Evolutionary conservation across 2,113 vertebrate genomes (phyloP), one percentile per base, ranked within the genome.

Genomic region (Ellobius talpinus): DNA sequence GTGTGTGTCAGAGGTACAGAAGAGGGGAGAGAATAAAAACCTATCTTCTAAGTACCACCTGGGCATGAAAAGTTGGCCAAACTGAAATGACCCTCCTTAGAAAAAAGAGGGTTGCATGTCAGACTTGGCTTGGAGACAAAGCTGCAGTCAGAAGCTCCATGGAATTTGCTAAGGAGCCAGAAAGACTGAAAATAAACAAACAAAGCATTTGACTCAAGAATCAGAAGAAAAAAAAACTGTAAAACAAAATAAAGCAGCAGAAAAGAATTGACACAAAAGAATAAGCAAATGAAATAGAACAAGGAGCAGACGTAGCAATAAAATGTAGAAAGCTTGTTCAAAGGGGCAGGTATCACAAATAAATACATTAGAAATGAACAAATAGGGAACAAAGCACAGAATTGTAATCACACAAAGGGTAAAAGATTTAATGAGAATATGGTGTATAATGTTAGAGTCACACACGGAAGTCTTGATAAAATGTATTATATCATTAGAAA

Each of bases 221-320:
- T 63, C 81, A 86, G 74, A 19, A 76, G 94, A 16, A 87, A 81
- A n/a, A 52, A 36, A 65, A 63, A 29, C 76, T 74, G 17, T 78
- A 76, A 86, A 93, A 89, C 72, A 94, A 78, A 77, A 23, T 89
- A 89, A 78, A 93, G 26, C 70, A 90, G n/a, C 66, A 90, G 85
- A 61, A 88, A 95, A 87, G 65, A 90, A 95, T 95, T 88, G 90
- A 81, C 90, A 88, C 58, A 97, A 95, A 93, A 85, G 36, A 36
- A 42, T 26, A 94, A 94, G 88, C 94, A 95, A 93, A 92, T 92
- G 58, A 93, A 97, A 93, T 10, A 89, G 11, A 81, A 81, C 33
- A 31, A 45, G 1, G 36, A 52, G 66, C 33, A 82, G 39, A 16
- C 39, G 19, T 55, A 66, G 72, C 52, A 86, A 78, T 92, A 86